phyloP scores from a whole-genome alignment of 2,113 vertebrate genomes.

The Gopherus evgoodei region DNA sequence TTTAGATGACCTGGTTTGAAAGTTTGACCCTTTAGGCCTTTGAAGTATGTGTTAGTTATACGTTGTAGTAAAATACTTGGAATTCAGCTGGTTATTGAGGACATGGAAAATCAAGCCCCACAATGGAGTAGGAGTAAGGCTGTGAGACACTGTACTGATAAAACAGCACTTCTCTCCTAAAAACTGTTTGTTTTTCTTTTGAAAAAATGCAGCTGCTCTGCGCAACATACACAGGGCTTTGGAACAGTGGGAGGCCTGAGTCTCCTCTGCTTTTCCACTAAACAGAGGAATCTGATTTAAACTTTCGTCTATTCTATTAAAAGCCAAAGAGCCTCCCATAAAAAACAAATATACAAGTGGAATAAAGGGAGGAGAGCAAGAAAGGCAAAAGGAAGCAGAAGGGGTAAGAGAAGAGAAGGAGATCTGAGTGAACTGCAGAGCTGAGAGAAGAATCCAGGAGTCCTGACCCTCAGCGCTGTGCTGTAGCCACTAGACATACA shows the following conservation, averaged over 20 bases:
- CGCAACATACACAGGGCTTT: not conserved
- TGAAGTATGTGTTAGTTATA: not conserved
- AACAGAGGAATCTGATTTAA: not conserved
- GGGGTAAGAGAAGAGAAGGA: not conserved
- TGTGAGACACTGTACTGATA: not conserved
- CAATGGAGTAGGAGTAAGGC: not conserved
- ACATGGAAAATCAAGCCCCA: not conserved
- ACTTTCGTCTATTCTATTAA: not conserved
- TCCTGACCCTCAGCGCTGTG: not conserved
- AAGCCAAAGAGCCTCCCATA: not conserved
- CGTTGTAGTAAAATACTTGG: accelerated
- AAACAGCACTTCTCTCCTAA: not conserved
- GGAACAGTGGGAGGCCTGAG: not conserved
- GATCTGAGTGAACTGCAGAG: not conserved
- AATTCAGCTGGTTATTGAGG: not conserved
- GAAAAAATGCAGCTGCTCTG: not conserved
- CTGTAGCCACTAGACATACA: not conserved
- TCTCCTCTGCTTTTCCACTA: not conserved
- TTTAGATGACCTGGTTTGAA: not conserved
- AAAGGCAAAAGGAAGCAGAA: not conserved
- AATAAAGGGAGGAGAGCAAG: not conserved
- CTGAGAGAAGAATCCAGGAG: not conserved
- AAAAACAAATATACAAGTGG: not conserved
- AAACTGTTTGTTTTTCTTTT: not conserved
- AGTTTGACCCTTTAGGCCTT: not conserved